Conservation (phyloP, 2,797 vertebrate species). For the Myripristis murdjan region DNA sequence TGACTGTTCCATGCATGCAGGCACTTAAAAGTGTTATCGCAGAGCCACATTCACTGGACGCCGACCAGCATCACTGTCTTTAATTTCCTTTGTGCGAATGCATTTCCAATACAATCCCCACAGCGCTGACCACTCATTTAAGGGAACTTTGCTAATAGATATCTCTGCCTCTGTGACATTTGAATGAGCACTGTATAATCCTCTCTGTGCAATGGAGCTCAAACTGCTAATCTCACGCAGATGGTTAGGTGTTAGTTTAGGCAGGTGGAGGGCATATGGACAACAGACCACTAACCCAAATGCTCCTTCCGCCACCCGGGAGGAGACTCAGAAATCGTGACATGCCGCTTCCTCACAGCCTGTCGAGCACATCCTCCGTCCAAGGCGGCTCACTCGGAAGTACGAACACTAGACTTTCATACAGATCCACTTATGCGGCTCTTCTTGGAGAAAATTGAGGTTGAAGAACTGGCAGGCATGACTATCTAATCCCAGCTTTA, state of each 20-base stretch:
- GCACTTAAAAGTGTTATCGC: background rate
- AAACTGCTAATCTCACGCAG: constrained; percentile 45
- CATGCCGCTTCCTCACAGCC: constrained; percentile 27
- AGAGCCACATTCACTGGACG: background rate
- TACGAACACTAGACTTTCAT: constrained; percentile 15
- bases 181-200: constrained; percentile 18
- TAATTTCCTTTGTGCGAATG: background rate
- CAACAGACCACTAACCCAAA: constrained; percentile 34
- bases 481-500: constrained; percentile 48
- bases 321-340: constrained; percentile 28
- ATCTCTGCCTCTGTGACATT: background rate
- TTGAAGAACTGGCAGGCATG: constrained; percentile 29
- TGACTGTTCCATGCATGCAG: background rate
- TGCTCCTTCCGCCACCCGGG: constrained; percentile 29
- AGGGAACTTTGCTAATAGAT: background rate
- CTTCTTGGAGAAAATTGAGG: constrained; percentile 43
- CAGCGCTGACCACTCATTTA: background rate
- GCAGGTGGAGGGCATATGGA: constrained; percentile 57
- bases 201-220: constrained; percentile 15
- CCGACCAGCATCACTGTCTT: background rate
- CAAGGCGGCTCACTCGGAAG: constrained; percentile 21
- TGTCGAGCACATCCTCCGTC: constrained; percentile 27
- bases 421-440: constrained; percentile 36
- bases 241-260: constrained; percentile 45
- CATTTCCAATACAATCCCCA: background rate